phyloP scores from a whole-genome alignment of 2,888 invertebrate species.

The Lamellibrachia satsuma region DNA sequence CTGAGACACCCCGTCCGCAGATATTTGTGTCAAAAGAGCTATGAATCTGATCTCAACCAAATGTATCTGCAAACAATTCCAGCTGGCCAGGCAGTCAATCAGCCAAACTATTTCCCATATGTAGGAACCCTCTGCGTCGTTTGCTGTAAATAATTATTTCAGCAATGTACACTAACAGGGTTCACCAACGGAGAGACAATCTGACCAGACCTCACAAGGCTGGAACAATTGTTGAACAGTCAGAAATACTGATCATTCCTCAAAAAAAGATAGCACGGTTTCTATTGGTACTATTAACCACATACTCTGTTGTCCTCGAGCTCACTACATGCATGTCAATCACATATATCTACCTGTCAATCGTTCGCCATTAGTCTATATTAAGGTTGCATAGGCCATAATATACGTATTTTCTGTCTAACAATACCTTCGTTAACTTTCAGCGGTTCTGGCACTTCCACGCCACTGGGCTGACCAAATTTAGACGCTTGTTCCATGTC shows the following conservation, averaged over 20 bases:
- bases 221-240: too few relatives aligned
- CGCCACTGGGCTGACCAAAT: background rate
- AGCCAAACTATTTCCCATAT: background rate
- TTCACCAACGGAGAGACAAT: too few relatives aligned
- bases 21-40: background rate
- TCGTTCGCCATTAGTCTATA: background rate
- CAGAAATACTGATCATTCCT: too few relatives aligned
- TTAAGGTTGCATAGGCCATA: background rate
- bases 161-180: too few relatives aligned
- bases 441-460: background rate
- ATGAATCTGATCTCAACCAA: background rate
- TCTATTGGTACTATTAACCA: background rate
- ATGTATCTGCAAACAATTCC: background rate
- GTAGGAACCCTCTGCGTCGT: too few relatives aligned
- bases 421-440: conserved; percentile 3
- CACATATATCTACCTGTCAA: background rate
- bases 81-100: background rate
- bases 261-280: too few relatives aligned
- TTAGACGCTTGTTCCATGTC: background rate
- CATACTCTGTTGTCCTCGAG: background rate
- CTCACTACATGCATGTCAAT: background rate
- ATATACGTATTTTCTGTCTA: background rate
- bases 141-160: too few relatives aligned
- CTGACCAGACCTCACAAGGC: too few relatives aligned
- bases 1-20: background rate